Evolutionary conservation across 2,888 invertebrate genomes (phyloP).

Genomic region (Xylocampa areola): DNA sequence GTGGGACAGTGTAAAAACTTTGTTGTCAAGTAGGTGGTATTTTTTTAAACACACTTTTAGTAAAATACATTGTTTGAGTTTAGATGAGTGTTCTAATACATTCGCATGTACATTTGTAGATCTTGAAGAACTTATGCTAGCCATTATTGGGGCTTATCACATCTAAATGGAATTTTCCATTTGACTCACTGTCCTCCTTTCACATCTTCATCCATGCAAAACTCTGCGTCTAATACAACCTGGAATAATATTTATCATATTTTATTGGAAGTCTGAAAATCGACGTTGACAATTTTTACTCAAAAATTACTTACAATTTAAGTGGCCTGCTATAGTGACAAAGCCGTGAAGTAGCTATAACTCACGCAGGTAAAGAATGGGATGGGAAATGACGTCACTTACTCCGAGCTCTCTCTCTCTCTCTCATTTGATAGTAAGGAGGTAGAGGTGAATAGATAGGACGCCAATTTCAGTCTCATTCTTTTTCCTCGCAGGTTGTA

Average conservation of each 20-base stretch:
- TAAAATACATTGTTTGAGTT: not conserved
- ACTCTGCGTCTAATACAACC: constrained; percentile 78
- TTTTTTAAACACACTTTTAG: not conserved
- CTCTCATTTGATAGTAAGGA: too few relatives aligned
- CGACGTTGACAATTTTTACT: too few relatives aligned
- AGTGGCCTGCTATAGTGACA: too few relatives aligned
- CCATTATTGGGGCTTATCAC: not conserved
- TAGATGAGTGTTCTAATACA: not conserved
- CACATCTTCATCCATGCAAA: constrained; percentile 74
- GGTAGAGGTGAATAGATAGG: too few relatives aligned
- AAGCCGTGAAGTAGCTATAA: too few relatives aligned
- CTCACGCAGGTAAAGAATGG: too few relatives aligned
- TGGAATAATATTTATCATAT: constrained; percentile 59
- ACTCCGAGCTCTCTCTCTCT: too few relatives aligned
- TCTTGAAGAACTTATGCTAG: not conserved
- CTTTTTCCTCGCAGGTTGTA: too few relatives aligned
- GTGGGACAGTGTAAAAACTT: constrained; percentile 1
- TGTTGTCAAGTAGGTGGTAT: not conserved
- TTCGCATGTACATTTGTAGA: not conserved
- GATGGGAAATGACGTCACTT: too few relatives aligned
- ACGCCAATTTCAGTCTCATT: too few relatives aligned
- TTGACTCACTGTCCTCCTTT: constrained; percentile 52
- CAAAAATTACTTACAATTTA: too few relatives aligned
- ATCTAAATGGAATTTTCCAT: not conserved
- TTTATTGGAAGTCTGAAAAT: not conserved